These are phyloP conservation scores for Dermatophagoides farinae DNA, from an alignment of 1,140 invertebrate genomes.

Conservation along the genomic window DNA sequence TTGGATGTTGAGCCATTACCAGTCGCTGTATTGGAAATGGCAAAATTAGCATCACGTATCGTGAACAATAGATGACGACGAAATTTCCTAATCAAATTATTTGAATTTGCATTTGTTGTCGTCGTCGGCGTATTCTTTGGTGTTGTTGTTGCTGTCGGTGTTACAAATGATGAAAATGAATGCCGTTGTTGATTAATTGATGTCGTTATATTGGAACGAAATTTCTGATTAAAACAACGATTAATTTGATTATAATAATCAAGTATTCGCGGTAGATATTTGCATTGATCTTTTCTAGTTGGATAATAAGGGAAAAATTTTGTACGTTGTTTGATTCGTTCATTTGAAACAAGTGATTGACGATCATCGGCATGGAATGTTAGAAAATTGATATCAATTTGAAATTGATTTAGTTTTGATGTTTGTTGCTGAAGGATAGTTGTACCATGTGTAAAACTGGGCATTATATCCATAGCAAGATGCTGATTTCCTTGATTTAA, in stretches of 20 bases:
- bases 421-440: not conserved
- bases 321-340: not conserved
- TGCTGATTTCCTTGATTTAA: not conserved
- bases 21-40: not conserved
- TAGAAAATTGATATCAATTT: not conserved
- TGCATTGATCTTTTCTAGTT: not conserved
- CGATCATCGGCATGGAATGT: not conserved
- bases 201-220: not conserved
- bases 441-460: not conserved
- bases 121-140: not conserved
- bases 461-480: not conserved
- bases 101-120: not conserved
- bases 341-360: not conserved
- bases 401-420: not conserved
- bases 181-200: not conserved
- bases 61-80: constrained; percentile 1
- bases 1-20: not conserved
- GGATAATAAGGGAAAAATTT: not conserved
- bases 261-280: not conserved
- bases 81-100: not conserved
- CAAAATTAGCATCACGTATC: not conserved
- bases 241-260: constrained; percentile 2
- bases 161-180: not conserved
- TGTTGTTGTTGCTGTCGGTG: not conserved
- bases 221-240: not conserved